Evolutionary conservation across 2,888 invertebrate species (phyloP).

Genomic region (Caenorhabditis sp.): DNA sequence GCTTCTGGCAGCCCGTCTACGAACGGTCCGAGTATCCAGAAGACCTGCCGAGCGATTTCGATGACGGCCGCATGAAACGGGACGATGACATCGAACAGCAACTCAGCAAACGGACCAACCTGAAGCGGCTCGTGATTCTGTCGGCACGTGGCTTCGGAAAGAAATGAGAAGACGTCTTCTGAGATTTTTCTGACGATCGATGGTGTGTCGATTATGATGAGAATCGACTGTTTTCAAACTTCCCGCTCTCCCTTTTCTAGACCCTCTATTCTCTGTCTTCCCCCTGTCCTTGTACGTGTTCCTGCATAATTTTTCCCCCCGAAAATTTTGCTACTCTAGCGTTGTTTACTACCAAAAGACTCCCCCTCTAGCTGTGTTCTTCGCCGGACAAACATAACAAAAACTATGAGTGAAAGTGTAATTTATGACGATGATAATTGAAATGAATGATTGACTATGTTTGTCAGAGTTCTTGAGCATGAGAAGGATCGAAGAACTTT

Average conservation of each 20-base stretch:
- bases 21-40: slow-evolving; percentile 30
- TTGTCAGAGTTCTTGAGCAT: slow-evolving; percentile 23
- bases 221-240: background rate
- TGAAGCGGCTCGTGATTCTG: slow-evolving; percentile 64
- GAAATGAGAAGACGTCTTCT: slow-evolving; percentile 9
- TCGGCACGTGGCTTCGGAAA: slow-evolving; percentile 64
- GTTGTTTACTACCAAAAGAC: slow-evolving; percentile 11
- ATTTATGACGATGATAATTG: slow-evolving; percentile 31
- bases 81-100: slow-evolving; percentile 45
- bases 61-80: slow-evolving; percentile 46
- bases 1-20: slow-evolving; percentile 29
- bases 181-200: background rate
- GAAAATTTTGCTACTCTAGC: slow-evolving; percentile 19
- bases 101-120: slow-evolving; percentile 57
- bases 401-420: slow-evolving; percentile 4
- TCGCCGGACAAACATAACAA: background rate
- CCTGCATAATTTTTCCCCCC: slow-evolving; percentile 3
- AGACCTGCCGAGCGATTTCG: slow-evolving; percentile 7
- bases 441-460: slow-evolving; percentile 55
- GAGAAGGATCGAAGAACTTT: background rate
- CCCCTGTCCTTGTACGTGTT: slow-evolving; percentile 20
- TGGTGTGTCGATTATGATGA: slow-evolving; percentile 7
- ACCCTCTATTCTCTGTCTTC: background rate
- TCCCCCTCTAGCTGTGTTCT: slow-evolving; percentile 19
- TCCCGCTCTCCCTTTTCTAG: background rate